A percentile compares a stretch with the other conserved stretches of the same genome.
Evolutionary conservation across 2,113 vertebrate species (phyloP).

Genomic region (Cynocephalus volans): DNA sequence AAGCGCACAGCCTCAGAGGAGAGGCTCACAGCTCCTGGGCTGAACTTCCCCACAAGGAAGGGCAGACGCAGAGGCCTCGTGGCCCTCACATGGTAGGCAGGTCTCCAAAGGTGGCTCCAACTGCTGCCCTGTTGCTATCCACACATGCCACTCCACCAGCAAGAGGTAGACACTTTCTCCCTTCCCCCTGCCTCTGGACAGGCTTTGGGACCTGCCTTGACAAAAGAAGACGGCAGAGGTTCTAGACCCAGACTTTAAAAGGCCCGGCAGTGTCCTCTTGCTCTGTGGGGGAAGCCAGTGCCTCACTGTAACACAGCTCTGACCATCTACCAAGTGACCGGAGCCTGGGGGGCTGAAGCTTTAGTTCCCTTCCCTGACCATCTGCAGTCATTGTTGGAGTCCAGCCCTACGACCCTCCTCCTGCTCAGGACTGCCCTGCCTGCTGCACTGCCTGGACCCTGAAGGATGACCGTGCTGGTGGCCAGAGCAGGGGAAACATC

Average conservation of each 20-base stretch:
- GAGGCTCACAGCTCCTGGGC: rapidly evolving
- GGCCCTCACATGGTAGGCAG: rapidly evolving
- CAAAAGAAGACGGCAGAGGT: background rate
- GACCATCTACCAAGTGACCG: background rate
- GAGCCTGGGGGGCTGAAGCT: background rate
- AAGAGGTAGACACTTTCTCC: background rate
- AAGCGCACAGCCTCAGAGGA: background rate
- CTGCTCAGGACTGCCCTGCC: background rate
- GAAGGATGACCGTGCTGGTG: rapidly evolving
- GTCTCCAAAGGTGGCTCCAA: background rate
- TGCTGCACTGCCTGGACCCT: background rate
- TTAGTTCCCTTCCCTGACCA: background rate
- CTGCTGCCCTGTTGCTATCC: background rate
- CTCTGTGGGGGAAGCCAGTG: background rate
- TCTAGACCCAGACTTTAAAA: background rate
- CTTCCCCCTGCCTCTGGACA: background rate
- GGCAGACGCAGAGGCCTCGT: background rate
- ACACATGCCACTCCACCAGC: background rate
- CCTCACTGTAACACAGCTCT: rapidly evolving
- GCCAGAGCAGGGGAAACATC: background rate
- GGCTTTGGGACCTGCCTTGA: background rate
- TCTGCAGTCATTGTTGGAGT: background rate
- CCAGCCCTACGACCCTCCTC: background rate
- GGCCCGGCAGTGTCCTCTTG: background rate
- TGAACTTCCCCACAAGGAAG: background rate